Conservation (phyloP, 2,113 vertebrate species). For the Psilopogon haemacephalus region DNA sequence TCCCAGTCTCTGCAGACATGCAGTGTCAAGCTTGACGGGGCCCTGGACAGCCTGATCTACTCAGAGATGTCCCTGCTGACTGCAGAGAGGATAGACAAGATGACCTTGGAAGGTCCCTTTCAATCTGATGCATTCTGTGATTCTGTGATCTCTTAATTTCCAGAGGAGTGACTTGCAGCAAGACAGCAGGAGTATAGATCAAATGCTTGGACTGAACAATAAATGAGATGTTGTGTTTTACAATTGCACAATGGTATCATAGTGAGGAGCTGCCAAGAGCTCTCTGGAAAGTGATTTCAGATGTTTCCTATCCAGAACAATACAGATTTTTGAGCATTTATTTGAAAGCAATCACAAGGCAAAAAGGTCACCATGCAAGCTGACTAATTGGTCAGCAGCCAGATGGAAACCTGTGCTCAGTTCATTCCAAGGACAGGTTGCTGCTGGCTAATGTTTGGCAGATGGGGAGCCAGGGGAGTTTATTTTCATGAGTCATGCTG, state of each 20-base stretch:
- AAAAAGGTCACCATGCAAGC: slow-evolving; percentile 41
- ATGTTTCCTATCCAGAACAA: slow-evolving; percentile 55
- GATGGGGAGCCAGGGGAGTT: slow-evolving; percentile 6
- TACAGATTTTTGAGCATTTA: slow-evolving; percentile 30
- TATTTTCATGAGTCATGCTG: not conserved
- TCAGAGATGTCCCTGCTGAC: too few species aligned
- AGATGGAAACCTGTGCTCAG: slow-evolving; percentile 44
- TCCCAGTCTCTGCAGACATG: too few species aligned
- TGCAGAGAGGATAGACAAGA: too few species aligned
- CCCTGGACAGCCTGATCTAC: too few species aligned
- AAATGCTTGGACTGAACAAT: slow-evolving; percentile 5
- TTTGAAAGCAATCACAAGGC: slow-evolving; percentile 42
- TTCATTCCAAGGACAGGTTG: slow-evolving; percentile 22
- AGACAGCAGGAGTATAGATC: slow-evolving; percentile 12
- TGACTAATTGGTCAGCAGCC: not conserved
- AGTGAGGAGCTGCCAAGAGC: slow-evolving; percentile 9
- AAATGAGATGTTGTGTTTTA: slow-evolving; percentile 25
- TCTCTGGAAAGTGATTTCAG: slow-evolving; percentile 42
- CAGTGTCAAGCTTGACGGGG: too few species aligned
- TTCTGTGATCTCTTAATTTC: not conserved
- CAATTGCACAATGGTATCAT: slow-evolving; percentile 9
- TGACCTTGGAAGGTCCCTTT: not conserved
- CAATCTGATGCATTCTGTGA: not conserved
- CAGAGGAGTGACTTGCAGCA: not conserved
- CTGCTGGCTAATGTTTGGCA: slow-evolving; percentile 17